Base-by-base conservation (phyloP, 2,113 vertebrate genomes). In the Spilogale gracilis region DNA sequence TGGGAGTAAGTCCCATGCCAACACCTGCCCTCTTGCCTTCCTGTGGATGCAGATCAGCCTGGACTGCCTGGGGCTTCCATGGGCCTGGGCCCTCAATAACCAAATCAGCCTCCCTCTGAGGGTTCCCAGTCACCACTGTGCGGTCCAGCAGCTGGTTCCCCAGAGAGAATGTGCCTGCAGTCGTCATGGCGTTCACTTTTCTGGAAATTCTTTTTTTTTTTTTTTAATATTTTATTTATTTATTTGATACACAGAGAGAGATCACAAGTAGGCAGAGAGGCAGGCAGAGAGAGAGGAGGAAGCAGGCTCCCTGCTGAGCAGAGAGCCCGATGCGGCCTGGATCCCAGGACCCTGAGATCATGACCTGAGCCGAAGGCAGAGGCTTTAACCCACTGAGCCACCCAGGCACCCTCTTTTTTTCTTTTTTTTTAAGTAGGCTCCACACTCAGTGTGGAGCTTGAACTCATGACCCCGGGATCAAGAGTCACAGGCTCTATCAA, bases 71-170 rank as follows among this genome's bases (percentile, higher is more conserved):
- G 48, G 27, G 45, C 63, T n/a, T 6, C 52, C 20, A 13, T 11
- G 7, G 3, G 74, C 74, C 12, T 30, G 45, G 45, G 9, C 79
- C 60, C 65, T 71, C 5, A 0, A 2, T 2, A 43, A 30, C 69
- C 14, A 14, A 9, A 48, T 8, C 4, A 10, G 30, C 12, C 1
- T 80, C 43, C 13, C 0, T 0, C 1, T 0, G 27, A 32, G 56
- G 18, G 65, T 58, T 45, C n/a, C 71, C 3, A 2, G 12, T 67
- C 38, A 11, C n/a, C 48, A 69, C 54, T 10, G 9, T 3, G 6
- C 38, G 43, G 78, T 16, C 58, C 30, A 45, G 63, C 38, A 17
- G 58, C 89, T 52, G 45, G 32, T 63, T 18, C 76, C 45, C 84
- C 50, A 18, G n/a, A 82, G 43, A 82, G 32, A 76, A 38, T 6